Conservation (phyloP, 2,888 invertebrate genomes). For the Tubulanus polymorphus region DNA sequence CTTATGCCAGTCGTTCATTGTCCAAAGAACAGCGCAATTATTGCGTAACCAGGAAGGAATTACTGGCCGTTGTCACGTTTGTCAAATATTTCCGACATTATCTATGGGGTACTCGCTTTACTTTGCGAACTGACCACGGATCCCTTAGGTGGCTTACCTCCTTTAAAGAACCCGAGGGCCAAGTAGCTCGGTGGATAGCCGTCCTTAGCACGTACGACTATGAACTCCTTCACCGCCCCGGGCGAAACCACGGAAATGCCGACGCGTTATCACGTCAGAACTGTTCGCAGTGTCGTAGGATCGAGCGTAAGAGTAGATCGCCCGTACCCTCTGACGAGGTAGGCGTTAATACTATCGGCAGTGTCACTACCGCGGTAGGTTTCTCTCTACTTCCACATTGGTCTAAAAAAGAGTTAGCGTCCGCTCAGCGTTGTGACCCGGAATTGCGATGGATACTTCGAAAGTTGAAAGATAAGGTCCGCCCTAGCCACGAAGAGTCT, state of each 20-base stretch:
- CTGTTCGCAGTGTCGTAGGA: too few relatives aligned
- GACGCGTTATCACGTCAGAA: slow-evolving; percentile 19
- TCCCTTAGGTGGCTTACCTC: slow-evolving; percentile 12
- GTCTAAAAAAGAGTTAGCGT: too few relatives aligned
- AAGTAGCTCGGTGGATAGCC: slow-evolving; percentile 13
- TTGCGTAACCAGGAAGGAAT: slow-evolving; percentile 15
- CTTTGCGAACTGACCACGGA: slow-evolving; percentile 16
- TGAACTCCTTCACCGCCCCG: slow-evolving; percentile 8
- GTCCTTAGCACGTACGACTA: slow-evolving; percentile 2
- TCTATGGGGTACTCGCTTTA: slow-evolving; percentile 14
- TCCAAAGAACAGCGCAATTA: slow-evolving; percentile 12
- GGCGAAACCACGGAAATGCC: slow-evolving; percentile 15
- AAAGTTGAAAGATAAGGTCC: too few relatives aligned
- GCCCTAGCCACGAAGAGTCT: too few relatives aligned
- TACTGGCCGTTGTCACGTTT: slow-evolving; percentile 14
- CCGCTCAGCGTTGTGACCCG: too few relatives aligned
- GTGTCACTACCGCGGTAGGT: too few relatives aligned
- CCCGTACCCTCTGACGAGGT: too few relatives aligned
- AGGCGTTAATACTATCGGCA: too few relatives aligned
- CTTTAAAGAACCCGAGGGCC: slow-evolving; percentile 13
- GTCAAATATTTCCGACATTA: slow-evolving; percentile 15
- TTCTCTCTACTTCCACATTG: too few relatives aligned
- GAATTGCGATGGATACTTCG: too few relatives aligned
- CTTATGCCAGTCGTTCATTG: slow-evolving; percentile 17
- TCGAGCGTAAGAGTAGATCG: too few relatives aligned